These are phyloP conservation scores for Danio tinwini DNA, from an alignment of 2,797 vertebrate genomes.

Conservation along the genomic window DNA sequence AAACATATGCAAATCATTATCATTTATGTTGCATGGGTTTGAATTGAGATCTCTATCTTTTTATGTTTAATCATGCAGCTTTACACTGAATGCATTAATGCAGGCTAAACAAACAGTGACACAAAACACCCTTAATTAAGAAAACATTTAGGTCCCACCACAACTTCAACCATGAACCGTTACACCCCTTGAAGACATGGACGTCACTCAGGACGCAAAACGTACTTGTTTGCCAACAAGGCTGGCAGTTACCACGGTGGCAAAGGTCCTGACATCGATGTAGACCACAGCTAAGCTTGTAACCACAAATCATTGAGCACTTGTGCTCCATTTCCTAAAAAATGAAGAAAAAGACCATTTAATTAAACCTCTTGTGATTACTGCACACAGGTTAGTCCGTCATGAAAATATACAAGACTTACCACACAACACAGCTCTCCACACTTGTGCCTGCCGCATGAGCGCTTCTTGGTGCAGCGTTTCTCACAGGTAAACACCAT, in stretches of 20 bases:
- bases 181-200: too few species aligned
- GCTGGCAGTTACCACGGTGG: slow-evolving; percentile 95
- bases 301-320: slow-evolving; percentile 92
- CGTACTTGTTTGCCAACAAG: slow-evolving; percentile 98
- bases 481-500: slow-evolving; percentile 92
- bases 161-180: too few species aligned
- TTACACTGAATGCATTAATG: too few species aligned
- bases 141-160: too few species aligned
- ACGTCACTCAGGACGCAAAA: slow-evolving; percentile 44
- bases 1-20: too few species aligned
- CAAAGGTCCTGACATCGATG: slow-evolving; percentile 96
- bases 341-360: background rate
- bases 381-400: background rate
- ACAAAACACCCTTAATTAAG: too few species aligned
- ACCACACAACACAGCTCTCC: slow-evolving; percentile 97
- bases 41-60: too few species aligned
- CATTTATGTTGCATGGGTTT: too few species aligned
- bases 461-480: slow-evolving; percentile 94
- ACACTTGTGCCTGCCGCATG: slow-evolving; percentile 95
- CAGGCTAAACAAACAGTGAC: too few species aligned
- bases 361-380: background rate
- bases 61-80: too few species aligned
- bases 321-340: slow-evolving; percentile 88
- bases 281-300: slow-evolving; percentile 95
- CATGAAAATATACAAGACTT: slow-evolving; percentile 64